A percentile compares a stretch with the other conserved stretches of the same genome.
These are phyloP conservation scores for Enteromius fasciolatus DNA, from an alignment of 2,797 vertebrate genomes.

Conservation along the genomic window DNA sequence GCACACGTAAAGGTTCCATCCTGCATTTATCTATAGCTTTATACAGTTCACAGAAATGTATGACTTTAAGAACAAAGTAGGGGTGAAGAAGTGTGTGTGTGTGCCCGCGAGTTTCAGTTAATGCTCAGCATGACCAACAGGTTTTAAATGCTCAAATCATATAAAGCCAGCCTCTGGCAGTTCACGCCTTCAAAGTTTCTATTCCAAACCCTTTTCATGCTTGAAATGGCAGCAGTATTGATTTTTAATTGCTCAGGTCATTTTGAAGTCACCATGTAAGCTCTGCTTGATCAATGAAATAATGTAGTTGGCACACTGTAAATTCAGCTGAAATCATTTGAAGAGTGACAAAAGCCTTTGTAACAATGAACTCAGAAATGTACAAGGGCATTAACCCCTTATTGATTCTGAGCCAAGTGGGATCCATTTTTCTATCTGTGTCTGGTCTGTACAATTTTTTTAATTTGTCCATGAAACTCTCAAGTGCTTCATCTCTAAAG, in stretches of 20 bases:
- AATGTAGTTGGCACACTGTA: slow-evolving; percentile 23
- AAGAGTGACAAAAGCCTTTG: background rate
- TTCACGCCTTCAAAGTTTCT: background rate
- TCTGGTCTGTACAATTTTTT: background rate
- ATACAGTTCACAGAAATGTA: background rate
- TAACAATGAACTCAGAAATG: slow-evolving; percentile 58
- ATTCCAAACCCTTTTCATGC: background rate
- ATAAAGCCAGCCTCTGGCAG: background rate
- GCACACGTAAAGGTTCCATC: background rate
- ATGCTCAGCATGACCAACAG: background rate
- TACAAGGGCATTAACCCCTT: background rate
- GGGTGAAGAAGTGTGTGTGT: background rate
- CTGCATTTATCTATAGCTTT: background rate
- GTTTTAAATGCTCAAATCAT: slow-evolving; percentile 3
- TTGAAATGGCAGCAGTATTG: slow-evolving; percentile 27
- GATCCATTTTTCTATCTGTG: background rate
- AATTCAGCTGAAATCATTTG: slow-evolving; percentile 14
- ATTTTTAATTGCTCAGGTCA: slow-evolving; percentile 51
- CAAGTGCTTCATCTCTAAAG: background rate
- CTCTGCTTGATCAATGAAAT: slow-evolving; percentile 3
- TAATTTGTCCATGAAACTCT: background rate
- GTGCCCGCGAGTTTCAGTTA: background rate
- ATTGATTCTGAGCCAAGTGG: background rate
- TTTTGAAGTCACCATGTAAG: slow-evolving; percentile 28
- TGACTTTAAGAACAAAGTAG: background rate